phyloP scores from a whole-genome alignment of 2,113 vertebrate species.

The Falco punctatus region DNA sequence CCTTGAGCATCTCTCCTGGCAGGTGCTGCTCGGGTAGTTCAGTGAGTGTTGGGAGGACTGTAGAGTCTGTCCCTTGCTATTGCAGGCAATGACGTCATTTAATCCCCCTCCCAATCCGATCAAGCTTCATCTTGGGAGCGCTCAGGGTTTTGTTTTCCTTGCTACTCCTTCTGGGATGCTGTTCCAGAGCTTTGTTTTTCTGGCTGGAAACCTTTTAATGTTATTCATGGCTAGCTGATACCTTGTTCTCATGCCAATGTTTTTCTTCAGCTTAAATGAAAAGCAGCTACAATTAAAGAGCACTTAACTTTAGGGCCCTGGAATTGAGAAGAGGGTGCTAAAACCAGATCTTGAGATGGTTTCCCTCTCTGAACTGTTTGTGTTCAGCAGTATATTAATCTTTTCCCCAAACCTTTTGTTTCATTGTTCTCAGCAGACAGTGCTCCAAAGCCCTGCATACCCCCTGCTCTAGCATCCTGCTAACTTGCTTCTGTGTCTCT shows the following conservation, averaged over 20 bases:
- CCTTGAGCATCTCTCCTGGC: slow-evolving; percentile 26
- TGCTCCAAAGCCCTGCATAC: background rate
- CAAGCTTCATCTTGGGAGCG: slow-evolving; percentile 23
- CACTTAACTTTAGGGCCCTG: slow-evolving; percentile 16
- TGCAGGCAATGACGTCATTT: slow-evolving; percentile 38
- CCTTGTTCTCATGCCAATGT: slow-evolving; percentile 61
- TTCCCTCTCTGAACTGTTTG: background rate
- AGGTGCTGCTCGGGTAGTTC: background rate
- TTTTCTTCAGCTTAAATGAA: slow-evolving; percentile 46
- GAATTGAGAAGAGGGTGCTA: background rate
- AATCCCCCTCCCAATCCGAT: slow-evolving; percentile 40
- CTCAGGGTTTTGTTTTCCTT: slow-evolving; percentile 50
- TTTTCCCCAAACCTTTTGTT: background rate
- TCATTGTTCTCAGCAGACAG: background rate
- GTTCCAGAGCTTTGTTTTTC: slow-evolving; percentile 57
- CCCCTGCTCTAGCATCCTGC: background rate
- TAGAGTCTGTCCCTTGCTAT: background rate
- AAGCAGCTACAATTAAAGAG: slow-evolving; percentile 40
- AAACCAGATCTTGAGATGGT: background rate
- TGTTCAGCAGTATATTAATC: background rate
- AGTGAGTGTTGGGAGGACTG: background rate
- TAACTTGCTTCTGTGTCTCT: slow-evolving; percentile 68
- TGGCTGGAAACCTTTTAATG: slow-evolving; percentile 1
- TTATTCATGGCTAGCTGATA: slow-evolving; percentile 20
- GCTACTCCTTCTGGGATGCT: slow-evolving; percentile 47